Percentiles rank a stretch among this genome's conserved stretches.
Evolutionary conservation across 2,888 invertebrate genomes (phyloP).

Genomic region (Rhingia rostrata): DNA sequence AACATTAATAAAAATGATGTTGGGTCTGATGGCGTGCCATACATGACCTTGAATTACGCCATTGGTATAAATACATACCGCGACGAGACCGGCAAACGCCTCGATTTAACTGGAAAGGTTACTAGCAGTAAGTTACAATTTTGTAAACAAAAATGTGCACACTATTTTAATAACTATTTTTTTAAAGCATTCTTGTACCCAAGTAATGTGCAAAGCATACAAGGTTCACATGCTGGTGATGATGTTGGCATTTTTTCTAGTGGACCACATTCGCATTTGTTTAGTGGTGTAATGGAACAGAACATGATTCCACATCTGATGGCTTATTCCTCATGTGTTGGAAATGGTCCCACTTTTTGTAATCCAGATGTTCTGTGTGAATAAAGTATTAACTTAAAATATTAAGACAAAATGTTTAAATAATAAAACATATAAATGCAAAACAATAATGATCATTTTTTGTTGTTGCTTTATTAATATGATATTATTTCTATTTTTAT

Average conservation of each 20-base stretch:
- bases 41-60: slow-evolving; percentile 89
- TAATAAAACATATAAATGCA: too few relatives aligned
- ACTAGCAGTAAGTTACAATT: slow-evolving; percentile 69
- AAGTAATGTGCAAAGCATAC: slow-evolving; percentile 77
- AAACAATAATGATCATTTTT: too few relatives aligned
- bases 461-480: too few relatives aligned
- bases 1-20: slow-evolving; percentile 80
- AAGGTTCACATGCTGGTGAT: slow-evolving; percentile 90
- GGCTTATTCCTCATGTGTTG: slow-evolving; percentile 89
- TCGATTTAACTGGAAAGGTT: slow-evolving; percentile 75
- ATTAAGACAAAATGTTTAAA: too few relatives aligned
- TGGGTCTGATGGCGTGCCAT: slow-evolving; percentile 82
- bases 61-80: slow-evolving; percentile 85
- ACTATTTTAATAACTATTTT: slow-evolving; percentile 18
- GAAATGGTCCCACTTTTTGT: slow-evolving; percentile 84
- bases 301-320: slow-evolving; percentile 90
- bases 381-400: too few relatives aligned
- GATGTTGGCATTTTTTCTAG: slow-evolving; percentile 90
- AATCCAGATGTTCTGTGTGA: slow-evolving; percentile 33
- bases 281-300: slow-evolving; percentile 90
- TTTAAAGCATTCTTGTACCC: slow-evolving; percentile 77
- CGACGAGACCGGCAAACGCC: slow-evolving; percentile 76
- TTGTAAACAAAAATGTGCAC: too few relatives aligned
- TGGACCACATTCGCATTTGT: slow-evolving; percentile 91
- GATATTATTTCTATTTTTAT: too few relatives aligned